Base-by-base conservation (phyloP, 2,888 invertebrate species). In the Minunthozetes semirufus region DNA sequence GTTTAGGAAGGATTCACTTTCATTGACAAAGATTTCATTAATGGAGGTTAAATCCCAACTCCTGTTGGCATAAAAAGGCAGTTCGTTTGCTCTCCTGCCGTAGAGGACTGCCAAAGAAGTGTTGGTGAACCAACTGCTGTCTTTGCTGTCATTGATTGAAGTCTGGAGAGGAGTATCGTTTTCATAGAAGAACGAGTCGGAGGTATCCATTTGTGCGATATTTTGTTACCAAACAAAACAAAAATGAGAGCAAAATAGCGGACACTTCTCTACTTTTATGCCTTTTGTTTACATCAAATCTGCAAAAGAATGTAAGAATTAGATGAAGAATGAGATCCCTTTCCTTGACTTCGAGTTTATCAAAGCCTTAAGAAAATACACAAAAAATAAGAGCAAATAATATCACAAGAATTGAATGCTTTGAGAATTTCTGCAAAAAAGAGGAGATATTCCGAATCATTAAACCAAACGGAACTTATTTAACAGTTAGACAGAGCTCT, bases 31-130 rank as follows among this genome's bases (percentile, higher is more conserved):
- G n/a, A n/a, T n/a, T n/a, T n/a, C n/a, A n/a, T n/a, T n/a, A n/a
- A n/a, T n/a, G 4, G 46, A 9, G 27, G 42, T 66, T 0, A 70
- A 70, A 25, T 70, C 70, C 70, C 70, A 70, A 22, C 70, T 70
- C 46, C 46, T 70, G 27, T 70, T 70, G 25, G 22, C 70, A 46
- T 25, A 27, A 19, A 19, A 66, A 3, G 17, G 25, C 15, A 25
- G 27, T 22, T 70, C 70, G 9, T 48, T 46, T 25, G 25, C 15
- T 46, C 8, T 22, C n/a, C 38, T 46, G 17, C 48, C 48, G 25
- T 70, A 70, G 17, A 70, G 46, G n/a, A 4, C 66, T 27, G 13
- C 17, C 46, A 70, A 27, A 25, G 70, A 70, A n/a, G 70, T 27
- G 29, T 66, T 66, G 70, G 25, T 8, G 4, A 17, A 70, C 70